Conservation (phyloP, 2,113 vertebrate species). For the Dasyurus viverrinus region DNA sequence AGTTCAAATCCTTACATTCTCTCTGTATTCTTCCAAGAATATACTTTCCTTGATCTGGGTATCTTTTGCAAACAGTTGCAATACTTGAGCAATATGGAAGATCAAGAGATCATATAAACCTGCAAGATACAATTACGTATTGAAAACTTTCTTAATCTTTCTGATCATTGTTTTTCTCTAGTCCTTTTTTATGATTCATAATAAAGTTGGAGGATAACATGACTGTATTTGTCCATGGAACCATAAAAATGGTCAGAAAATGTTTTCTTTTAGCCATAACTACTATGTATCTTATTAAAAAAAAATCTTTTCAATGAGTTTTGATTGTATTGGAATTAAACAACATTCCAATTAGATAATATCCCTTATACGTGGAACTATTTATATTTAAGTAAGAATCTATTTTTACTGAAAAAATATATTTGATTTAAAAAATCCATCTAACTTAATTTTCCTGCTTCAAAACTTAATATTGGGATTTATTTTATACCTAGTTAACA, state of each 20-base stretch:
- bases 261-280: constrained; percentile 64
- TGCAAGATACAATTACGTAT: constrained; percentile 12
- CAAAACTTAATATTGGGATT: constrained; percentile 63
- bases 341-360: constrained; percentile 69
- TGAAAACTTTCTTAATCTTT: constrained; percentile 33
- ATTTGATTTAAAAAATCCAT: constrained; percentile 50
- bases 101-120: background rate
- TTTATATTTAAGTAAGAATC: constrained; percentile 76
- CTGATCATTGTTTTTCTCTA: constrained; percentile 39
- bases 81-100: background rate
- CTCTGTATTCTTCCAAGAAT: background rate
- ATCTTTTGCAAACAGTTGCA: constrained; percentile 5
- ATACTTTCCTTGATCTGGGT: background rate
- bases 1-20: constrained; percentile 26
- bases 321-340: constrained; percentile 70
- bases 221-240: constrained; percentile 61
- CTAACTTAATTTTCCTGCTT: constrained; percentile 52
- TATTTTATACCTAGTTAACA: constrained; percentile 59
- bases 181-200: constrained; percentile 66
- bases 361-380: constrained; percentile 60
- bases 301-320: constrained; percentile 55
- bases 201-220: constrained; percentile 38
- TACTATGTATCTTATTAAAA: constrained; percentile 12
- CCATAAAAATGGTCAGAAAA: constrained; percentile 68
- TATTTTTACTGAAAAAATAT: constrained; percentile 71